These are phyloP conservation scores for Dromococcyx pavoninus DNA, from an alignment of 2,797 vertebrate genomes.

Conservation along the genomic window DNA sequence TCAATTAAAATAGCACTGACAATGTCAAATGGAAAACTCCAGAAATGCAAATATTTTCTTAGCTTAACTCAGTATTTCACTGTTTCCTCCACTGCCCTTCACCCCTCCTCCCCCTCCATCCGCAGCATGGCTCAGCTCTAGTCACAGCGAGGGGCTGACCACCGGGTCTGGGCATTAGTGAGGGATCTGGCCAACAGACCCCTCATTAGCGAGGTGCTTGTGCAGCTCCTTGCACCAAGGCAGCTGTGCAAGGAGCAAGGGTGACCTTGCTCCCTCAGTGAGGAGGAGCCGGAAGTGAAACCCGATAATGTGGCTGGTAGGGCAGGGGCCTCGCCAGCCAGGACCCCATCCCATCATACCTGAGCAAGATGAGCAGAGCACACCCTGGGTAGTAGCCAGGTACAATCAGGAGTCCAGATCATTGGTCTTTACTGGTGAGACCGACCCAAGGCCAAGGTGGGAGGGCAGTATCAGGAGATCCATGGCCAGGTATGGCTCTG, in stretches of 20 bases:
- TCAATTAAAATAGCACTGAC: neutral
- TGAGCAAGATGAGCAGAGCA: neutral
- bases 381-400: neutral
- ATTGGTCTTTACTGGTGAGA: neutral
- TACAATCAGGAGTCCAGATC: neutral
- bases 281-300: neutral
- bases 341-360: neutral
- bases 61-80: neutral
- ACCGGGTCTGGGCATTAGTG: neutral
- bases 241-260: neutral
- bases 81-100: neutral
- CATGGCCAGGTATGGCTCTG: fast-evolving
- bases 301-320: fast-evolving
- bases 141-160: neutral
- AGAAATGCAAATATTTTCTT: neutral
- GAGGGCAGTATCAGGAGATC: neutral
- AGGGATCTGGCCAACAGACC: neutral
- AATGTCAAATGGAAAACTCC: neutral
- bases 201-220: neutral
- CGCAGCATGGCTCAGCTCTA: neutral
- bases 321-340: neutral
- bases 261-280: neutral
- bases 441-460: neutral
- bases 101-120: neutral
- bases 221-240: too few relatives aligned